Base-by-base conservation (phyloP, 2,888 invertebrate genomes). In the Lamellibrachia columna region DNA sequence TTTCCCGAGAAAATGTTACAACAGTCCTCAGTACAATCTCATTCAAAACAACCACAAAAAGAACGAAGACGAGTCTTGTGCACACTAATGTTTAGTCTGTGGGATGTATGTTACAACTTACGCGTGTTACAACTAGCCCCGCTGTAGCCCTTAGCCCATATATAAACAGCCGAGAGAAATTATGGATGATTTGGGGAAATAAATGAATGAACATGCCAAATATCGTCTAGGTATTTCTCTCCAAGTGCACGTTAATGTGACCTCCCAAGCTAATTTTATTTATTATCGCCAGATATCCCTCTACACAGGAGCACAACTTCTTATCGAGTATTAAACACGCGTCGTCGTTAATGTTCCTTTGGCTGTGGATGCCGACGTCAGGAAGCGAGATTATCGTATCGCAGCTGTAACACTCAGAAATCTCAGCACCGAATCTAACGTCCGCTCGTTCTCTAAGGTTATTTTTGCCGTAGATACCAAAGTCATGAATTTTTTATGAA, bases 261-360 rank as follows among this genome's bases (percentile, higher is more conserved):
- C 75, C 75, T 75, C 75, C 22, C 40, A 40, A 40, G 40, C 40
- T 40, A 40, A 40, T 40, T 40, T 75, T 3, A 15, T 6, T 75
- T 75, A 75, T 22, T n/a, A 75, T 22, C 75, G 22, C 75, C 22
- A 22, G 75, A 75, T 75, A 75, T 2, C 22, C 22, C 75, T 1
- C 75, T 22, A 75, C 75, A 4, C 75, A 1, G 4, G 75, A 15
- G 75, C 75, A 6, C 75, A 75, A 75, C 75, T 75, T 6, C 6
- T 15, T 75, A 75, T 75, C 75, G 75, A 15, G 6, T 75, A n/a
- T 75, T 75, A 75, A 22, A n/a, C 75, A 75, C n/a, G 22, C 75
- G 75, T 22, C 75, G 75, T 75, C n/a, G n/a, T 75, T 75, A 22
- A 75, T 75, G 75, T 75, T 75, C 75, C 75, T 75, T 75, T 75